A percentile compares a stretch with the other conserved stretches of the same genome.
phyloP scores from a whole-genome alignment of 2,797 vertebrate species.

The Sparidentex hasta region DNA sequence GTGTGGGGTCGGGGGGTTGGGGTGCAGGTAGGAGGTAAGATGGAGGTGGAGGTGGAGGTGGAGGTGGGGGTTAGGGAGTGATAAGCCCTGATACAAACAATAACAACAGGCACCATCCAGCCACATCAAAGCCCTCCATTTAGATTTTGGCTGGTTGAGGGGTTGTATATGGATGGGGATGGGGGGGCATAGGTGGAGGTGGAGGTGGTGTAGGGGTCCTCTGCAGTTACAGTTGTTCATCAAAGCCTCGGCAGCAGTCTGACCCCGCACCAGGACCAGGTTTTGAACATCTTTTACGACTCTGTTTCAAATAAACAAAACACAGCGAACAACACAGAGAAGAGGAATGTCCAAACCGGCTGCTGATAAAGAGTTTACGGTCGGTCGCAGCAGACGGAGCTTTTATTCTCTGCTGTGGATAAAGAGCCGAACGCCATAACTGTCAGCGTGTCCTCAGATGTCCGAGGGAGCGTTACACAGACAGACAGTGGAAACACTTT shows the following conservation, averaged over 20 bases:
- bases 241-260: slow-evolving; percentile 67
- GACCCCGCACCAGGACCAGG: slow-evolving; percentile 48
- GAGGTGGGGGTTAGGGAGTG: slow-evolving; percentile 45
- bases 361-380: slow-evolving; percentile 73
- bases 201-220: not conserved
- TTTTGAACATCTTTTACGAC: slow-evolving; percentile 67
- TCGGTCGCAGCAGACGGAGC: slow-evolving; percentile 37
- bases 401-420: slow-evolving; percentile 34
- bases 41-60: not conserved
- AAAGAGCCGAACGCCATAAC: slow-evolving; percentile 50
- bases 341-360: slow-evolving; percentile 51
- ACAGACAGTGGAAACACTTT: slow-evolving; percentile 42
- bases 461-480: slow-evolving; percentile 39
- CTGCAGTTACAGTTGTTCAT: slow-evolving; percentile 59
- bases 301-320: slow-evolving; percentile 65
- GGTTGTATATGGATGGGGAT: not conserved
- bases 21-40: not conserved
- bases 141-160: slow-evolving; percentile 73
- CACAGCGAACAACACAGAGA: slow-evolving; percentile 25
- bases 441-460: slow-evolving; percentile 52
- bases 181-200: not conserved
- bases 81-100: slow-evolving; percentile 88
- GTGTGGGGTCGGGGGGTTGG: slow-evolving; percentile 6
- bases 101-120: slow-evolving; percentile 84
- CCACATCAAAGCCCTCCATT: slow-evolving; percentile 89